Percentiles rank a stretch among this genome's conserved stretches.
Conservation (phyloP, 2,888 invertebrate species). For the Crocallis elinguaria region DNA sequence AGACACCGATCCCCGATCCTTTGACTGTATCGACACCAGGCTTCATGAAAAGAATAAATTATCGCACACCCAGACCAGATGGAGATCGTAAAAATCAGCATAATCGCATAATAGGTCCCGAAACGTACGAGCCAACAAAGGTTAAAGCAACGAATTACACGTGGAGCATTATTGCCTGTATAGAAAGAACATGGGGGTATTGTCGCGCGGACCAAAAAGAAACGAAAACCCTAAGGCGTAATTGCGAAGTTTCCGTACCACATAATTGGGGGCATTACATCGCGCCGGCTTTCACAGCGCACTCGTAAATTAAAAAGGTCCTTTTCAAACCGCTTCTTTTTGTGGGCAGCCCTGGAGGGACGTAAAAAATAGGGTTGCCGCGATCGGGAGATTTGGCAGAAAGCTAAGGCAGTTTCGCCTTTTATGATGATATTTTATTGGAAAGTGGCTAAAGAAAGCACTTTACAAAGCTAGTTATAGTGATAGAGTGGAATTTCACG, state of each 20-base stretch:
- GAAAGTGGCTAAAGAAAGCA: conserved; percentile 19
- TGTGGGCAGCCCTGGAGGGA: conserved; percentile 55
- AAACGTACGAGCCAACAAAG: conserved; percentile 55
- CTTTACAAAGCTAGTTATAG: conserved; percentile 1
- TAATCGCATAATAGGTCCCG: conserved; percentile 54
- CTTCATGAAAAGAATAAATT: conserved; percentile 57
- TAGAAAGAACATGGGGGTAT: conserved; percentile 40
- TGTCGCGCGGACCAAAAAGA: conserved; percentile 56
- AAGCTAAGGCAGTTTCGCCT: conserved; percentile 38
- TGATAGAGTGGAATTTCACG: conserved; percentile 5
- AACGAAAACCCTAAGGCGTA: conserved; percentile 52
- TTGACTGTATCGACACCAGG: conserved; percentile 32
- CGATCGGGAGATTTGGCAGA: conserved; percentile 34
- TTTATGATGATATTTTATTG: conserved; percentile 39
- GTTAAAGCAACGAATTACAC: conserved; percentile 64
- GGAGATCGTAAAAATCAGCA: conserved; percentile 53
- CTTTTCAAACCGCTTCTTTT: conserved; percentile 58
- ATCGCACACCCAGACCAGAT: conserved; percentile 46
- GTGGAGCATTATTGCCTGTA: conserved; percentile 49
- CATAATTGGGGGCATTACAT: conserved; percentile 60
- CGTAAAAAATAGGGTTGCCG: conserved; percentile 52
- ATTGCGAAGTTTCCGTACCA: conserved; percentile 65
- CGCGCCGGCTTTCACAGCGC: conserved; percentile 59
- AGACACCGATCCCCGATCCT: conserved; percentile 25
- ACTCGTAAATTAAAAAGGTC: conserved; percentile 68